These are phyloP conservation scores for Clarias pachynema DNA, from an alignment of 2,797 vertebrate genomes.

Conservation along the genomic window DNA sequence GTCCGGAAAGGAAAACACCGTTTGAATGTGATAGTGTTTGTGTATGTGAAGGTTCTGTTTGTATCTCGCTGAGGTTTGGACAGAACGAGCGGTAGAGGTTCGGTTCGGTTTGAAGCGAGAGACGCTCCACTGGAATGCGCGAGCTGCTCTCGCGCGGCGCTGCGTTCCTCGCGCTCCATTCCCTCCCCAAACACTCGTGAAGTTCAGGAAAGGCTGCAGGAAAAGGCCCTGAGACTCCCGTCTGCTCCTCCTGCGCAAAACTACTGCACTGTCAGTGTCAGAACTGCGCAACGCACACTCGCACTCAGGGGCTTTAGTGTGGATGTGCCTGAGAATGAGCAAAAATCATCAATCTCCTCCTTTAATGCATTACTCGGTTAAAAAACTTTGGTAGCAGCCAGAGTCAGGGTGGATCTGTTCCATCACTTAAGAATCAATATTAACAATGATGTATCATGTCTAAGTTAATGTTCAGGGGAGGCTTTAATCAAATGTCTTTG, in stretches of 20 bases:
- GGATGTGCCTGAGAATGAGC: not conserved
- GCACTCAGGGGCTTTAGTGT: not conserved
- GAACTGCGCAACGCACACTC: not conserved
- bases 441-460: not conserved
- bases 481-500: not conserved
- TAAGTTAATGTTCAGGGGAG: not conserved
- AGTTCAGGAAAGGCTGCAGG: slow-evolving; percentile 50
- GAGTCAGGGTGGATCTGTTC: not conserved
- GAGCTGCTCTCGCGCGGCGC: slow-evolving; percentile 46
- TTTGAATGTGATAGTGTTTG: slow-evolving; percentile 4
- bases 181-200: slow-evolving; percentile 42
- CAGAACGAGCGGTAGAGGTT: not conserved
- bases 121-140: slow-evolving; percentile 63
- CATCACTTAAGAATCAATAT: not conserved
- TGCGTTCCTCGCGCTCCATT: slow-evolving; percentile 58
- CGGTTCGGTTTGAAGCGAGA: slow-evolving; percentile 36
- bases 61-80: not conserved
- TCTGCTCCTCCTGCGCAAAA: not conserved
- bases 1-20: not conserved
- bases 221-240: slow-evolving; percentile 58
- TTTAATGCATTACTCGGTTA: not conserved
- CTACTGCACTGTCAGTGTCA: not conserved
- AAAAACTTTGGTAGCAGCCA: not conserved
- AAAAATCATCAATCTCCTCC: not conserved
- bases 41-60: not conserved